Conservation (phyloP, 1,140 invertebrate genomes). For the Pogonomyrmex barbatus region DNA sequence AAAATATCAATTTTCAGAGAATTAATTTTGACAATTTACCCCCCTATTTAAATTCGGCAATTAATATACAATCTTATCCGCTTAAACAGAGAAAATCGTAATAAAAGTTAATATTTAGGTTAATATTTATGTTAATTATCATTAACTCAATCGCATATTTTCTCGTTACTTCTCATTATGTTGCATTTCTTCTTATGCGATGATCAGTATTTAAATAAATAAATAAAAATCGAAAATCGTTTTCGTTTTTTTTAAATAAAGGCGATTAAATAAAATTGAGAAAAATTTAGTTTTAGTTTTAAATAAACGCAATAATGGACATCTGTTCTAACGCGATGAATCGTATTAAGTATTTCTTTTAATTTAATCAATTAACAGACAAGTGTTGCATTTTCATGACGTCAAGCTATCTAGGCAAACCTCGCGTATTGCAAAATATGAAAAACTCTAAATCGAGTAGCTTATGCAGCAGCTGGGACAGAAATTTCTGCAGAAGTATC, state of each 20-base stretch:
- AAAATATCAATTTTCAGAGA: neutral
- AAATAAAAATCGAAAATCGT: neutral
- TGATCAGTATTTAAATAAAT: neutral
- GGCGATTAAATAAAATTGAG: neutral
- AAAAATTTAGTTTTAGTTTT: constrained; percentile 11
- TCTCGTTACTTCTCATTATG: neutral
- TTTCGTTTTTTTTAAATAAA: neutral
- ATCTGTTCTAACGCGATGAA: neutral
- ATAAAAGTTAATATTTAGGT: constrained; percentile 1
- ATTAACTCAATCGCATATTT: constrained; percentile 20
- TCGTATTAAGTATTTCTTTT: neutral
- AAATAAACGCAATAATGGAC: neutral
- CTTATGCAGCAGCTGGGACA: constrained; percentile 56
- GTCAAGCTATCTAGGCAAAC: constrained; percentile 1
- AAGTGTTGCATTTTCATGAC: constrained; percentile 24
- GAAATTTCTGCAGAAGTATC: constrained; percentile 56
- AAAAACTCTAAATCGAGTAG: constrained; percentile 56
- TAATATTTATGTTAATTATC: neutral
- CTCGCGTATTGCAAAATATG: constrained; percentile 17
- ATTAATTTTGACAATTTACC: neutral
- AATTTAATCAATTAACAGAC: constrained; percentile 34
- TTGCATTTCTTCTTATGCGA: neutral
- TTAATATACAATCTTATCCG: neutral
- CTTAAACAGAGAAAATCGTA: neutral
- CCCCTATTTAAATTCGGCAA: neutral